Evolutionary conservation across 35 echinoderm and acorn worm genomes (phyloP), one percentile per base, ranked within the genome.

Genomic region (Lytechinus variegatus): DNA sequence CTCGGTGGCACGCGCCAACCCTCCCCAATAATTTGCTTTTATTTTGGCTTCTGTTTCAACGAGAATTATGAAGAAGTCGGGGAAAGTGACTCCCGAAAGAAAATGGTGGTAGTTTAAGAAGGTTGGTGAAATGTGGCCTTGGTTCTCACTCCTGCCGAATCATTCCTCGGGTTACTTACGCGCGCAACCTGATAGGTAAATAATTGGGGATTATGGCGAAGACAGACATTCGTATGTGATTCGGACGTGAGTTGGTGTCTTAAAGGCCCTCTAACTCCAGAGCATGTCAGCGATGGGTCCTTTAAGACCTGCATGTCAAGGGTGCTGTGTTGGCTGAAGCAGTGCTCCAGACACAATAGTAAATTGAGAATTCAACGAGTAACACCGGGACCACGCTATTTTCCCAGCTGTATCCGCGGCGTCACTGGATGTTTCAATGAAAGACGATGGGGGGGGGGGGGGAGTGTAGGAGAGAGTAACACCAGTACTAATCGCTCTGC

Each of bases 161-260:
- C 52, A 9, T 9, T 79, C 66, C 66, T 79, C 66, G 19, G n/a
- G 66, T 79, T 14, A 24, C 66, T 79, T 79, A 79, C 66, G 66
- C 66, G 24, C 66, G 66, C 19, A 79, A 79, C 21, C 16, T 79
- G 66, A 79, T 79, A 79, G 14, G 12, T 71, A 27, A 79, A 79
- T 79, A 16, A 79, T 79, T 79, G 66, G 66, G 14, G 66, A 79
- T 79, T 79, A 79, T 21, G 66, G 24, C n/a, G 66, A 79, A 79
- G 66, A 79, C 66, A 79, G 66, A 79, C 66, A 79, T 79, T 79
- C 66, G 66, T 24, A 79, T 79, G 66, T n/a, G 33, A 79, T 79
- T 79, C 66, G 66, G 19, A 7, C 16, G 21, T 19, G 66, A 4
- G 66, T 79, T 79, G 16, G 66, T 5, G 1, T 79, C 66, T 79